Evolutionary conservation across 2,797 vertebrate species (phyloP).

Genomic region (Acanthurus leucopareius): DNA sequence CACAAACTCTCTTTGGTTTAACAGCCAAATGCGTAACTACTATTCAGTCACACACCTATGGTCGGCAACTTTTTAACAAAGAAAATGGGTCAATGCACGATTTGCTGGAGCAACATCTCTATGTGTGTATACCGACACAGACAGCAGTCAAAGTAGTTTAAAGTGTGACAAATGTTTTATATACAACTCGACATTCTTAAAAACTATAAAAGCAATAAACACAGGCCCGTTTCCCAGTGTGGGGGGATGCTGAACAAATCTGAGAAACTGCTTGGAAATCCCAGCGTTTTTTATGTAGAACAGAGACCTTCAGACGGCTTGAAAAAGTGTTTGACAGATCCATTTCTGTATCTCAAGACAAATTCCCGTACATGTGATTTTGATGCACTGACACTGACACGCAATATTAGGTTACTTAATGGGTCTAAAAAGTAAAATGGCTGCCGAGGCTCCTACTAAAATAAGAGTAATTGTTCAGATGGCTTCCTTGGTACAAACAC

Average conservation of each 20-base stretch:
- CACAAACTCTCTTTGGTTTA: neutral
- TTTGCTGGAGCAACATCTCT: neutral
- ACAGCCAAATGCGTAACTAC: neutral
- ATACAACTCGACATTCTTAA: slow-evolving; percentile 62
- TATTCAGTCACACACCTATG: neutral
- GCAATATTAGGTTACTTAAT: slow-evolving; percentile 2
- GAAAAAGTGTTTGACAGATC: slow-evolving; percentile 8
- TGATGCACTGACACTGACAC: slow-evolving; percentile 27
- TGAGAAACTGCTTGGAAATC: slow-evolving; percentile 9
- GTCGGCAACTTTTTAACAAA: neutral
- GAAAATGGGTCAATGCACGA: neutral
- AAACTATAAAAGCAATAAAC: slow-evolving; percentile 58
- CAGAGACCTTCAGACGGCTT: slow-evolving; percentile 10
- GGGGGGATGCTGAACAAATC: neutral
- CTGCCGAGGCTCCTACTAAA: slow-evolving; percentile 47
- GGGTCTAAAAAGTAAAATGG: slow-evolving; percentile 28
- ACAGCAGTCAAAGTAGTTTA: slow-evolving; percentile 40
- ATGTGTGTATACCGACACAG: slow-evolving; percentile 17
- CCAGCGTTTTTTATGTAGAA: slow-evolving; percentile 20
- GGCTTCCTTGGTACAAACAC: slow-evolving; percentile 50
- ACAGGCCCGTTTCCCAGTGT: slow-evolving; percentile 31
- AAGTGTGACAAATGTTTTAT: slow-evolving; percentile 64
- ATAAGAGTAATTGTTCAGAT: slow-evolving; percentile 50
- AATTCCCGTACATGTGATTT: slow-evolving; percentile 30
- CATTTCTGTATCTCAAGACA: slow-evolving; percentile 3